Conservation (phyloP, 92 coral and sea anemone genomes). For the Phenganax subtilis region DNA sequence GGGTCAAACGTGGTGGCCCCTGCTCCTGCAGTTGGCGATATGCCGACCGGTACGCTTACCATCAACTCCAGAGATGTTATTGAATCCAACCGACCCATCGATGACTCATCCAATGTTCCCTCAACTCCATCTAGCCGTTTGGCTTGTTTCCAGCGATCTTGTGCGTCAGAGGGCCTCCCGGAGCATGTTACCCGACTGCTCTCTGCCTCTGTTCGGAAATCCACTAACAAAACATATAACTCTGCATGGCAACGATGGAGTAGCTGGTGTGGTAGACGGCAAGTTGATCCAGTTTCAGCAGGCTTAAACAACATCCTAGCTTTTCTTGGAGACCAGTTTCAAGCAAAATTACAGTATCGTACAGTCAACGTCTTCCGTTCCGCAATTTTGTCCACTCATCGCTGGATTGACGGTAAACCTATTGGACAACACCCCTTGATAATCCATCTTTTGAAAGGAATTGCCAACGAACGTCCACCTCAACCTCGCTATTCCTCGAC, state of each 20-base stretch:
- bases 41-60: conserved; percentile 40
- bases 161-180: conserved; percentile 45
- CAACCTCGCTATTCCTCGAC: not conserved
- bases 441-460: not conserved
- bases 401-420: not conserved
- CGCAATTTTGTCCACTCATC: not conserved
- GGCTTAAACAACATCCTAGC: not conserved
- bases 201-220: conserved; percentile 43
- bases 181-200: conserved; percentile 44
- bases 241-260: conserved; percentile 5
- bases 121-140: conserved; percentile 49
- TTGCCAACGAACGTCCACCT: conserved; percentile 3
- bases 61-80: conserved; percentile 30
- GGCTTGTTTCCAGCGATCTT: conserved; percentile 43
- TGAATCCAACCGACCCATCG: conserved; percentile 27
- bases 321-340: not conserved
- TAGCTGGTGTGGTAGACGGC: conserved; percentile 16
- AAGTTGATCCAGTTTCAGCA: not conserved
- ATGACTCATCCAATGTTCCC: conserved; percentile 48
- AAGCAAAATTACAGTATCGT: not conserved
- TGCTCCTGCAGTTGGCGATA: conserved; percentile 12
- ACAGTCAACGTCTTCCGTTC: conserved; percentile 2
- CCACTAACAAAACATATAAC: conserved; percentile 37
- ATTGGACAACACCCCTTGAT: not conserved
- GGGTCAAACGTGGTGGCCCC: conserved; percentile 52